These are phyloP conservation scores for Agrypnus murinus DNA, from an alignment of 2,888 invertebrate genomes.

Conservation along the genomic window DNA sequence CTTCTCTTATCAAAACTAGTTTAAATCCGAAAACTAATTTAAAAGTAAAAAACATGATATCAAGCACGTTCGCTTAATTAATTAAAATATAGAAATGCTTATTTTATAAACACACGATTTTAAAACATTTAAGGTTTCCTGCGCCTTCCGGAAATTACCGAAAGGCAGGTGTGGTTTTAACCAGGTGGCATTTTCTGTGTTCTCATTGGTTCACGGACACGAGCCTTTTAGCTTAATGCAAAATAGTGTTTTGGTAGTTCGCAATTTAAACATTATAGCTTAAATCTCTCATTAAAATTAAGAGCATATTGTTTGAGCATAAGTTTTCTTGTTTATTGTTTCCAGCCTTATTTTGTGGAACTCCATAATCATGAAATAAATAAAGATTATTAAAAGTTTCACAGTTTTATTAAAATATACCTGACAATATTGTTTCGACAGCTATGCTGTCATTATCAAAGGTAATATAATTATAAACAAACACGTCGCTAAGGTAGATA, in stretches of 20 bases:
- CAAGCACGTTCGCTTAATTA: conserved; percentile 7
- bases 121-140: conserved; percentile 30
- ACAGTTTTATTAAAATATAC: too few species aligned
- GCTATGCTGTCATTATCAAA: too few species aligned
- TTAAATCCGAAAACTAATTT: background rate
- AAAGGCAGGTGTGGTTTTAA: conserved; percentile 34
- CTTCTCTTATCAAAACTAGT: conserved; percentile 6
- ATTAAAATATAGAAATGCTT: conserved; percentile 22
- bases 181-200: conserved; percentile 25
- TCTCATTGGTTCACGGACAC: conserved; percentile 14
- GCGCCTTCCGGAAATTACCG: conserved; percentile 40
- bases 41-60: conserved; percentile 15
- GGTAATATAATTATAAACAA: too few species aligned
- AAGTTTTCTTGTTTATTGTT: too few species aligned
- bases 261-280: background rate
- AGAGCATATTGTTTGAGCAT: too few species aligned
- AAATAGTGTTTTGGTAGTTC: conserved; percentile 14
- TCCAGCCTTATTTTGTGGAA: too few species aligned
- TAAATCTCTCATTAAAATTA: background rate
- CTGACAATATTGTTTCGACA: too few species aligned
- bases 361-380: too few species aligned
- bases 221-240: conserved; percentile 29
- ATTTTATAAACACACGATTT: conserved; percentile 19
- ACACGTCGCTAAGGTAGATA: too few species aligned
- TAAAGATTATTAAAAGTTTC: too few species aligned